A percentile compares a stretch with the other conserved stretches of the same genome.
phyloP scores from a whole-genome alignment of 1,140 invertebrate genomes.

The Calycopis cecrops region DNA sequence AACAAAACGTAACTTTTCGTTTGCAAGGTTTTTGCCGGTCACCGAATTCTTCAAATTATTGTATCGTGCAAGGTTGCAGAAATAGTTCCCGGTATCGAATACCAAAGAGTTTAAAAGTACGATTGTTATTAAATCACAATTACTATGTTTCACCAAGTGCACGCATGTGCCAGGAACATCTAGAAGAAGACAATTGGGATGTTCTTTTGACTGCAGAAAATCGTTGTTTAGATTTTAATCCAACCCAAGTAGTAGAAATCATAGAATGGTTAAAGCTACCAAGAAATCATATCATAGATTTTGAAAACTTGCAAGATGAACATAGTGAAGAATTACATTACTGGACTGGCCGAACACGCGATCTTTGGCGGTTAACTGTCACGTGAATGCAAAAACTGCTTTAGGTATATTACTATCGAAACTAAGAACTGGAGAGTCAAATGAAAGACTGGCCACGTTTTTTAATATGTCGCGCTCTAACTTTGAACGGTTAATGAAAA shows the following conservation, averaged over 20 bases:
- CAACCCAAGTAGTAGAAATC: not conserved
- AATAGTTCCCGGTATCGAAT: not conserved
- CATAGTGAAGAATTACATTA: conserved; percentile 9
- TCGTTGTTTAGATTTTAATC: conserved; percentile 9
- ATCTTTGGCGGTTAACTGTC: not conserved
- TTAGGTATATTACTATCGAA: conserved; percentile 6
- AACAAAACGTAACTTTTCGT: not conserved
- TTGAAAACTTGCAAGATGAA: conserved; percentile 1
- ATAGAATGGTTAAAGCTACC: conserved; percentile 5
- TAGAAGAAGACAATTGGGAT: conserved; percentile 2
- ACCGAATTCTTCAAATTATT: not conserved
- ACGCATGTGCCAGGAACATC: conserved; percentile 4
- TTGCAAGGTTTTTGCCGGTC: not conserved
- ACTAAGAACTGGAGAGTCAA: conserved; percentile 12
- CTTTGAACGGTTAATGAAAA: conserved; percentile 5
- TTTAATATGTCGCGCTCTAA: conserved; percentile 1
- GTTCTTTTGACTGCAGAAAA: not conserved
- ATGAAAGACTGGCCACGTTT: conserved; percentile 5
- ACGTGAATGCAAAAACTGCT: not conserved
- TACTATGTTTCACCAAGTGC: conserved; percentile 5
- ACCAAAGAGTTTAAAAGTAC: too few species aligned
- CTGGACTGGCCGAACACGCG: conserved; percentile 3
- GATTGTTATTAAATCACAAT: not conserved
- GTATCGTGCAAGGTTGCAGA: not conserved
- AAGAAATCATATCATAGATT: conserved; percentile 4